Percentiles rank a stretch among this genome's conserved stretches.
Conservation (phyloP, 2,113 vertebrate species). For the Artemisiospiza belli region DNA sequence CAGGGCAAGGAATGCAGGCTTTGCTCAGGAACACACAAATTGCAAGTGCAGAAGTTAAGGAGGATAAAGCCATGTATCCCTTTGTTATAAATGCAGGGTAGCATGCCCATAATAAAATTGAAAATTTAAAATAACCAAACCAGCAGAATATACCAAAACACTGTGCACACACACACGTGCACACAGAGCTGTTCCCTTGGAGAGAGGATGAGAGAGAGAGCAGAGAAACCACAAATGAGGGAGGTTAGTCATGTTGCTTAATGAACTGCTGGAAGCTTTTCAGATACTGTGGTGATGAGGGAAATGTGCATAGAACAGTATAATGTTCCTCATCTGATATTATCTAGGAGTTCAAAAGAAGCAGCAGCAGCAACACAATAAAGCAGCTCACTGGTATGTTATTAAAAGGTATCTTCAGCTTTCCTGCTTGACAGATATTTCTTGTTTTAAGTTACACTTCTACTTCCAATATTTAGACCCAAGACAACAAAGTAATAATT, state of each 20-base stretch:
- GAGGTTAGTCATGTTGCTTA: conserved; percentile 59
- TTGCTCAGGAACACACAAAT: background rate
- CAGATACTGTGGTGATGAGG: conserved; percentile 48
- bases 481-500: conserved; percentile 21
- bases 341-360: conserved; percentile 57
- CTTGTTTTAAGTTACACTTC: conserved; percentile 54
- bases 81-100: background rate
- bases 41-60: conserved; percentile 2
- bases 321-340: conserved; percentile 53
- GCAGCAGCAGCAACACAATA: conserved; percentile 10
- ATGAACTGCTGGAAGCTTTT: conserved; percentile 62
- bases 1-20: background rate
- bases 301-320: conserved; percentile 28
- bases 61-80: background rate
- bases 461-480: conserved; percentile 29
- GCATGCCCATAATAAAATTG: background rate
- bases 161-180: background rate
- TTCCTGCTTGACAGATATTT: conserved; percentile 62
- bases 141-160: background rate
- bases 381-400: conserved; percentile 26
- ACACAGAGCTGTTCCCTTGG: background rate
- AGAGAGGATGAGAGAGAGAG: conserved; percentile 30
- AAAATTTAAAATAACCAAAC: background rate
- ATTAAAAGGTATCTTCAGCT: conserved; percentile 36
- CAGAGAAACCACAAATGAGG: conserved; percentile 42